Conservation (phyloP, 2,797 vertebrate species). For the Melanotaenia pygmaea region DNA sequence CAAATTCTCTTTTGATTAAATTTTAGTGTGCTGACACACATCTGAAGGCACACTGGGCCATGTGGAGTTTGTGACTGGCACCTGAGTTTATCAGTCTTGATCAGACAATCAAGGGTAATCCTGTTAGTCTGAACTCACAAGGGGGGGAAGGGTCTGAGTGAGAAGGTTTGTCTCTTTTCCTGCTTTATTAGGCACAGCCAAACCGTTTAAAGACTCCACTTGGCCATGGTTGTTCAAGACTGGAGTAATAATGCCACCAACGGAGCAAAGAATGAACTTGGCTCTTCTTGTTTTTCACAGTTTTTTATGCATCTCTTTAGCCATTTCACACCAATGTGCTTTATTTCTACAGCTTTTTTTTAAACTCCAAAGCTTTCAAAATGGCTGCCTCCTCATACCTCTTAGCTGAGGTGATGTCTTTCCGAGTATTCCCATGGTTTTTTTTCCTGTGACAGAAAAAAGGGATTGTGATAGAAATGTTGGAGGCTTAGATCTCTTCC, state of each 20-base stretch:
- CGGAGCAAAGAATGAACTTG: constrained; percentile 57
- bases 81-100: constrained; percentile 77
- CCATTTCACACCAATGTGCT: constrained; percentile 19
- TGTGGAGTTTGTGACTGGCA: constrained; percentile 75
- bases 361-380: constrained; percentile 41
- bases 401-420: constrained; percentile 20
- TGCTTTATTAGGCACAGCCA: constrained; percentile 73
- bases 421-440: constrained; percentile 42
- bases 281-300: constrained; percentile 18
- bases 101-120: constrained; percentile 79
- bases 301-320: constrained; percentile 5
- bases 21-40: constrained; percentile 75
- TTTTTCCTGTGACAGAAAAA: constrained; percentile 40
- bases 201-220: constrained; percentile 63
- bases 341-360: constrained; percentile 18
- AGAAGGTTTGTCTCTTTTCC: constrained; percentile 63
- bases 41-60: constrained; percentile 66
- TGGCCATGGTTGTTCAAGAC: constrained; percentile 48
- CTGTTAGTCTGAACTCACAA: constrained; percentile 63
- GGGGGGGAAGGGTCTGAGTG: constrained; percentile 33
- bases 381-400: constrained; percentile 26
- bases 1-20: constrained; percentile 78
- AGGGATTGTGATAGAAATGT: constrained; percentile 37
- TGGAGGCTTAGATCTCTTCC: constrained; percentile 57
- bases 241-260: constrained; percentile 53